Percentiles rank a stretch among this genome's conserved stretches.
Conservation (phyloP, 2,797 vertebrate species). For the Eupleurogrammus muticus region DNA sequence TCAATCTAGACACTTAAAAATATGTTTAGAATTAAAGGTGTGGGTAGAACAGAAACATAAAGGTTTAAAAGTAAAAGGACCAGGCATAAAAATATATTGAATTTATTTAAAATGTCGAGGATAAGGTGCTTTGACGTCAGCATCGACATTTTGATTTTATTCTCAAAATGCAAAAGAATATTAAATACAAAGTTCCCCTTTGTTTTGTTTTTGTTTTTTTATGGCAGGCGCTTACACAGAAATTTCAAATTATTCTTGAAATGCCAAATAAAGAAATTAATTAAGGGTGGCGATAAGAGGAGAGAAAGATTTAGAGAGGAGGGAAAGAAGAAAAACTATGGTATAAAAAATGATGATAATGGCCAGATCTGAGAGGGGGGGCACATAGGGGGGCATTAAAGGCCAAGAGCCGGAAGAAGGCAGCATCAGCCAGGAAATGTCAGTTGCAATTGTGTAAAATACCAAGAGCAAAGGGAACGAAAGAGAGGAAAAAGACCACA, state of each 20-base stretch:
- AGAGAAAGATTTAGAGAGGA: background rate
- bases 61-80: background rate
- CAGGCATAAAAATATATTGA: too few species aligned
- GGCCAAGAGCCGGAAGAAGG: conserved; percentile 48
- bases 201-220: too few species aligned
- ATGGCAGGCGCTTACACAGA: too few species aligned
- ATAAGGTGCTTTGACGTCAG: too few species aligned
- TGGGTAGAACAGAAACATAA: too few species aligned
- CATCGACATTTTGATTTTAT: too few species aligned
- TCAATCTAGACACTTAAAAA: background rate
- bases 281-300: background rate
- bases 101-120: too few species aligned
- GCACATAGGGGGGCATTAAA: conserved; percentile 33
- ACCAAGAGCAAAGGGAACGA: conserved; percentile 31
- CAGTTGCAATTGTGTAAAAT: conserved; percentile 63
- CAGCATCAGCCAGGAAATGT: conserved; percentile 60
- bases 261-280: background rate
- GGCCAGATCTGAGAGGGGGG: background rate
- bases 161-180: too few species aligned
- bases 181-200: too few species aligned
- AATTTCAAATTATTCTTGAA: too few species aligned
- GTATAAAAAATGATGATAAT: background rate
- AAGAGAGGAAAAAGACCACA: background rate
- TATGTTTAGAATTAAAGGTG: too few species aligned
- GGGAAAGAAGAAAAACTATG: too few species aligned